Evolutionary conservation across 2,888 invertebrate species (phyloP).

Genomic region (Sepioteuthis lessoniana): DNA sequence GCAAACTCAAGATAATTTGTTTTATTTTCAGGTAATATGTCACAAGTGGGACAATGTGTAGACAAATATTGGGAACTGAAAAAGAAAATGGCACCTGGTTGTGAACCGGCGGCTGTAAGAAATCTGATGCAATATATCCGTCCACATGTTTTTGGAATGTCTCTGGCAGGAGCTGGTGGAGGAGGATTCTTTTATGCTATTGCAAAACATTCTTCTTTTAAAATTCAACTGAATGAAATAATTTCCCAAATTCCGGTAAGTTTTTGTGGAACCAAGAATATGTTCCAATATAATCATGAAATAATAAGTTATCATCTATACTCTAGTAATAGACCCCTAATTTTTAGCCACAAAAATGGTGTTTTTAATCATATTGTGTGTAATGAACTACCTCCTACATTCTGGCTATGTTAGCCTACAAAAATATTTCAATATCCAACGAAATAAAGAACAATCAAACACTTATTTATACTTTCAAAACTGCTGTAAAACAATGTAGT

Average conservation of each 20-base stretch:
- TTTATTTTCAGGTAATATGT: conserved; percentile 69
- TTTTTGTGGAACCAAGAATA: not conserved
- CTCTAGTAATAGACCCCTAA: too few species aligned
- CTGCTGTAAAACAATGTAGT: too few species aligned
- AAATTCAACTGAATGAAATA: conserved; percentile 49
- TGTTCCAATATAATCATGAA: too few species aligned
- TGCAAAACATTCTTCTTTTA: conserved; percentile 61
- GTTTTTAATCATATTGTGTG: too few species aligned
- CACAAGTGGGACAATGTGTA: conserved; percentile 71
- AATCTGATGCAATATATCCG: conserved; percentile 69
- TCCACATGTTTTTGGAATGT: conserved; percentile 70
- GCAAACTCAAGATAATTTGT: too few species aligned
- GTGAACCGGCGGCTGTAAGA: conserved; percentile 73
- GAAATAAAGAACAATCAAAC: too few species aligned
- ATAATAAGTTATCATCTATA: too few species aligned
- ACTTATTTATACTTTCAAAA: too few species aligned
- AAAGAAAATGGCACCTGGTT: conserved; percentile 75
- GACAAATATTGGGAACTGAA: conserved; percentile 75
- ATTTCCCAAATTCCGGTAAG: not conserved
- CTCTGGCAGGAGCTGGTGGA: conserved; percentile 76
- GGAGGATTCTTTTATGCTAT: conserved; percentile 75
- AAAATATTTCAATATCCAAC: too few species aligned
- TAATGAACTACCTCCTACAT: too few species aligned
- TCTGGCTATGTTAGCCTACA: too few species aligned
- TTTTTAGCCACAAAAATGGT: too few species aligned